These are phyloP conservation scores for Metalampra italica DNA, from an alignment of 2,888 invertebrate genomes.

Conservation along the genomic window DNA sequence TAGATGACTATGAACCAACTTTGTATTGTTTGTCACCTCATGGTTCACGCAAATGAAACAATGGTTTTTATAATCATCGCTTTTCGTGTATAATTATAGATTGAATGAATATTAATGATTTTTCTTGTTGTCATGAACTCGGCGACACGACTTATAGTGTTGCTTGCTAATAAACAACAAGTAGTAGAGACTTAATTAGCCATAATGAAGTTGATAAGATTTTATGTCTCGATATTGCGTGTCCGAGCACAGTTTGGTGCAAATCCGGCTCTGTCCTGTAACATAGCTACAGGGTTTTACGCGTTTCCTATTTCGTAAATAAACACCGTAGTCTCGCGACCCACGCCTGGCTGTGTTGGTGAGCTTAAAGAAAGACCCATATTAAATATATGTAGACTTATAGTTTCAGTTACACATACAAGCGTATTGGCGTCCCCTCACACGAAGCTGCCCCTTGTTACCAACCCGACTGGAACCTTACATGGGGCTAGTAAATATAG, in stretches of 20 bases:
- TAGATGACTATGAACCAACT: background rate
- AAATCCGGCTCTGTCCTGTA: conserved; percentile 37
- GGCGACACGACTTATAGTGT: conserved; percentile 33
- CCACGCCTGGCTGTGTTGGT: background rate
- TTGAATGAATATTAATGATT: conserved; percentile 23
- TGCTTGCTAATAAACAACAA: conserved; percentile 52
- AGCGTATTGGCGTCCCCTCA: conserved; percentile 29
- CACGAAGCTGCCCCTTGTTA: conserved; percentile 32
- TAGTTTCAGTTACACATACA: conserved; percentile 19
- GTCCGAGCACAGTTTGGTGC: conserved; percentile 43
- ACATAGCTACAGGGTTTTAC: conserved; percentile 5
- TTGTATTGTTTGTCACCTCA: background rate
- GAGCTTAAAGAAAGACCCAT: background rate
- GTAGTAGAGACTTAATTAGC: conserved; percentile 59
- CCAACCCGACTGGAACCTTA: conserved; percentile 43
- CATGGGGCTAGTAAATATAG: conserved; percentile 38
- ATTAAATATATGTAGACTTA: conserved; percentile 17
- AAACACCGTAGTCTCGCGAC: conserved; percentile 6
- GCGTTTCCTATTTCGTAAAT: conserved; percentile 20
- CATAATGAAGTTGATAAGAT: conserved; percentile 58
- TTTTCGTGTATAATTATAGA: no score
- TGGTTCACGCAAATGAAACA: background rate
- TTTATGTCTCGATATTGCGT: conserved; percentile 63
- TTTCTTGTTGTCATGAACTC: conserved; percentile 24
- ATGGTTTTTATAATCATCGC: background rate